Conservation (phyloP, 2,113 vertebrate species). For the Copsychus sechellarum region DNA sequence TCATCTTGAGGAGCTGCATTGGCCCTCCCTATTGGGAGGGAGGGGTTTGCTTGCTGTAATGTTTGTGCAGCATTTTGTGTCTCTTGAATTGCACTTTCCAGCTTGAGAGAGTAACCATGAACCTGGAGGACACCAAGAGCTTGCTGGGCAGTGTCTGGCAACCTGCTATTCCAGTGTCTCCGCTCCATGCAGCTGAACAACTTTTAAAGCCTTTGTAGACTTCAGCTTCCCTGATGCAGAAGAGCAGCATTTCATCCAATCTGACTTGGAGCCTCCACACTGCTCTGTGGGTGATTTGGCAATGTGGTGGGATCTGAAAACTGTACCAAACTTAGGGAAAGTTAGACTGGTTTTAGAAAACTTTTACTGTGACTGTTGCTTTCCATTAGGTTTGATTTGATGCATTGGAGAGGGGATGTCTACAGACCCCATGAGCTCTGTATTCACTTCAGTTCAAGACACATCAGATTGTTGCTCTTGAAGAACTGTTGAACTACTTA, state of each 20-base stretch:
- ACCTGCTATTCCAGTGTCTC: not conserved
- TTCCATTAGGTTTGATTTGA: not conserved
- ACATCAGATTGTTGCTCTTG: not conserved
- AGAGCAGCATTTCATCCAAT: not conserved
- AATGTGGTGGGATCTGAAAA: not conserved
- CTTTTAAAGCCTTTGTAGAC: not conserved
- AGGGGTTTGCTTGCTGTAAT: not conserved
- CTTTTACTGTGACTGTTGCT: not conserved
- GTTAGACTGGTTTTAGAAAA: not conserved
- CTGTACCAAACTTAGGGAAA: not conserved
- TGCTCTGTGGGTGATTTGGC: not conserved
- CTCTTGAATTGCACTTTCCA: not conserved
- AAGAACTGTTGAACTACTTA: not conserved
- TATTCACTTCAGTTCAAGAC: not conserved
- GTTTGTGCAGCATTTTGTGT: not conserved
- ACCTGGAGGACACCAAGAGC: not conserved
- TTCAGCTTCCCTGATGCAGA: not conserved
- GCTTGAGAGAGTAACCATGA: not conserved
- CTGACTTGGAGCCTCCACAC: rapidly evolving
- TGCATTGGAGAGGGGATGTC: rapidly evolving
- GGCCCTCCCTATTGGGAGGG: not conserved
- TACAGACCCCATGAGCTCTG: not conserved
- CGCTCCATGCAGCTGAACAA: not conserved
- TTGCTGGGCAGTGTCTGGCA: not conserved
- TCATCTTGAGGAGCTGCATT: not conserved